Percentiles rank a stretch among this genome's conserved stretches.
Evolutionary conservation across 1,140 invertebrate species (phyloP).

Genomic region (Diabrotica undecimpunctata): DNA sequence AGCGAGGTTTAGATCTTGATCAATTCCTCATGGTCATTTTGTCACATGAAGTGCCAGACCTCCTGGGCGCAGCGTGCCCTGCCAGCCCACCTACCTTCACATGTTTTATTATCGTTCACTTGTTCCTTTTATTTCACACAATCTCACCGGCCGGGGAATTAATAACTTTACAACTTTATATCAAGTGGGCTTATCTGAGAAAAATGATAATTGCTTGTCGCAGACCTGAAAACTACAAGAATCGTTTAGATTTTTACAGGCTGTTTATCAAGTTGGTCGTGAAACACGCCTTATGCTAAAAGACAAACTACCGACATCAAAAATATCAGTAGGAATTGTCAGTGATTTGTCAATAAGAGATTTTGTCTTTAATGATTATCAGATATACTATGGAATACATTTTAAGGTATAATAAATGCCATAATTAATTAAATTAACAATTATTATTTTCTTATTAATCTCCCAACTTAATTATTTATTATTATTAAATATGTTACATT

Average conservation of each 20-base stretch:
- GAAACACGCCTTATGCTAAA: background rate
- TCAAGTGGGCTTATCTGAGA: slow-evolving; percentile 23
- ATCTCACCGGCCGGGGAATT: slow-evolving; percentile 21
- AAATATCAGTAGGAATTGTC: background rate
- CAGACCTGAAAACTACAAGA: slow-evolving; percentile 13
- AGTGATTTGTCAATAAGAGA: background rate
- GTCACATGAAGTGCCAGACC: slow-evolving; percentile 46
- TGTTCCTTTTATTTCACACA: slow-evolving; percentile 38
- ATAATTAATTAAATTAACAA: too few relatives aligned
- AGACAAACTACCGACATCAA: background rate
- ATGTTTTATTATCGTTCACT: slow-evolving; percentile 42
- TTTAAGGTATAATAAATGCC: background rate
- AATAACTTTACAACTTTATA: slow-evolving; percentile 30
- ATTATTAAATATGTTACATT: too few relatives aligned
- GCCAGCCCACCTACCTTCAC: slow-evolving; percentile 34
- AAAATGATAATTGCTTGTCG: slow-evolving; percentile 23
- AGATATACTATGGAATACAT: background rate
- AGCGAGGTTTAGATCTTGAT: slow-evolving; percentile 45
- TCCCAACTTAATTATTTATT: too few relatives aligned
- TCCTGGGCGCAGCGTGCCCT: slow-evolving; percentile 39
- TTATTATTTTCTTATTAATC: too few relatives aligned
- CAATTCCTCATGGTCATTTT: slow-evolving; percentile 47
- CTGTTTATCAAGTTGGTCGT: background rate
- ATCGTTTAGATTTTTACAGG: slow-evolving; percentile 14
- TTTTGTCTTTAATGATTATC: background rate